Conservation (phyloP, 2,888 invertebrate species). For the Eupithecia insigniata region DNA sequence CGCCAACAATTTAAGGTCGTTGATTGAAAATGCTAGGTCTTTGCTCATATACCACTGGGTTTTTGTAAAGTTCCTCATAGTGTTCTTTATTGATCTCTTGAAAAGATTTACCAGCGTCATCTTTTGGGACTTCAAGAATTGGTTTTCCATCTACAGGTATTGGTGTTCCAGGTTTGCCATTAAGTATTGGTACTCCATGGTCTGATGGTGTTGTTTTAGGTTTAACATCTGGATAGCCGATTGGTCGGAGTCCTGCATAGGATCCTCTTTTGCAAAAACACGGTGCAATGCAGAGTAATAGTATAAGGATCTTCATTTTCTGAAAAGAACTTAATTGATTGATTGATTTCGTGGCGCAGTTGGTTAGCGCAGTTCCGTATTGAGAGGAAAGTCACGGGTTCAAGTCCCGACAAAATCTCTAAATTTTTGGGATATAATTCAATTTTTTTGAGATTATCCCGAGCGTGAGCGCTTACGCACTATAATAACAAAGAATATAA, state of each 20-base stretch:
- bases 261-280: slow-evolving; percentile 47
- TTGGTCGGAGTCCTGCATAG: slow-evolving; percentile 30
- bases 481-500: no score
- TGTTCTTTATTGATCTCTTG: background rate
- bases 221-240: slow-evolving; percentile 8
- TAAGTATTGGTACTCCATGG: background rate
- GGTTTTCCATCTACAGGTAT: background rate
- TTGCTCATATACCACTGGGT: background rate
- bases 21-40: slow-evolving; percentile 2
- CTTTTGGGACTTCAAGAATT: background rate
- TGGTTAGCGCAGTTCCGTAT: no score
- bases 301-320: background rate
- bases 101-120: background rate
- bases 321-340: background rate
- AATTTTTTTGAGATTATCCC: no score
- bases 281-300: slow-evolving; percentile 18
- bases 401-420: no score
- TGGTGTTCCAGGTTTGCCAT: background rate
- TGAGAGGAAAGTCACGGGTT: no score
- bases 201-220: background rate
- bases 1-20: background rate
- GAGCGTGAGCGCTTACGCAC: no score
- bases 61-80: background rate
- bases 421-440: no score
- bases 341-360: no score